Percentiles rank a stretch among this genome's conserved stretches.
phyloP scores from a whole-genome alignment of 2,797 vertebrate genomes.

The Tachyglossus aculeatus region DNA sequence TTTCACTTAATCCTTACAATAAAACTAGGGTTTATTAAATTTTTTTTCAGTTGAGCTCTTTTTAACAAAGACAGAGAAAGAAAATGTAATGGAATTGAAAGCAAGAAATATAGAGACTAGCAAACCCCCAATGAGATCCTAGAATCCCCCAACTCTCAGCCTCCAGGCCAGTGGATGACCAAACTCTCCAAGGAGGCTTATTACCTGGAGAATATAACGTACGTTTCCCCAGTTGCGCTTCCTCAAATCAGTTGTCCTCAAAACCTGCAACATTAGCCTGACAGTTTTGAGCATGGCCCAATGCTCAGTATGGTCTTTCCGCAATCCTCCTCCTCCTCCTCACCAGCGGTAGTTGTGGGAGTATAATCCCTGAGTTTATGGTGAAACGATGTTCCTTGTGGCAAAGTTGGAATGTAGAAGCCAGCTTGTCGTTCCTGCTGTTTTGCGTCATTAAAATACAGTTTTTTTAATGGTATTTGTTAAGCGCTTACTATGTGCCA shows the following conservation, averaged over 20 bases:
- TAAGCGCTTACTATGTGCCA: no score
- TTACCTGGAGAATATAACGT: no score
- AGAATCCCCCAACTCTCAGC: no score
- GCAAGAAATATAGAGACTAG: conserved; percentile 65
- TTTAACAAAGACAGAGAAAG: conserved; percentile 68
- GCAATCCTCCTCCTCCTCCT: no score
- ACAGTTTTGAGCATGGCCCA: conserved; percentile 33
- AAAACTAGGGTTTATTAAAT: conserved; percentile 66
- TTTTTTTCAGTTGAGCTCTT: conserved; percentile 67
- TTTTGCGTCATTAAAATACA: conserved; percentile 28
- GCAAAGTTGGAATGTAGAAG: neutral
- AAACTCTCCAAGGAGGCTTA: no score
- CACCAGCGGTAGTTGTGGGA: neutral
- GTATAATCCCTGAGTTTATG: conserved; percentile 10
- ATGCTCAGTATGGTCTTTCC: conserved; percentile 28
- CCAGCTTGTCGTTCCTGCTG: neutral
- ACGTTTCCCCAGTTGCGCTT: conserved; percentile 8
- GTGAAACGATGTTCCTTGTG: conserved; percentile 23
- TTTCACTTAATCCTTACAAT: conserved; percentile 56
- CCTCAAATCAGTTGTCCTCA: conserved; percentile 46
- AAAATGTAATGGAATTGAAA: conserved; percentile 64
- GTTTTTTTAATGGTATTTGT: no score
- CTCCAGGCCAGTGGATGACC: no score
- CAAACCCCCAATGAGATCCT: no score
- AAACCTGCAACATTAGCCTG: conserved; percentile 24